Conservation (phyloP, 2,888 invertebrate genomes). For the Dolomedes plantarius region DNA sequence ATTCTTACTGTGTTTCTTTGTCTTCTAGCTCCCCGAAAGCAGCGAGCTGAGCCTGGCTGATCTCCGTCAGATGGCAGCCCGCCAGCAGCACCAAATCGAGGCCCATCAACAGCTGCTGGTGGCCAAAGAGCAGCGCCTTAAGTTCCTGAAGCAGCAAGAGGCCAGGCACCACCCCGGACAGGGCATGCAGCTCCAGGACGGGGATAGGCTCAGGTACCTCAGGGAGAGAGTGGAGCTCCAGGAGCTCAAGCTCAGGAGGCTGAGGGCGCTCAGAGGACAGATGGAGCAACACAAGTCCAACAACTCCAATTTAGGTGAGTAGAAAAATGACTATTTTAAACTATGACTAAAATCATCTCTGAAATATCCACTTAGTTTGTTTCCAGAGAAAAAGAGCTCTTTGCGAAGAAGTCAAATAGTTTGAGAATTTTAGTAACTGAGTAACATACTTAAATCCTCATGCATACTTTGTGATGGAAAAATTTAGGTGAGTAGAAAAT, state of each 20-base stretch:
- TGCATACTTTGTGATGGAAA: too few species aligned
- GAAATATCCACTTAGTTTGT: too few species aligned
- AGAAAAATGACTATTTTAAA: too few species aligned
- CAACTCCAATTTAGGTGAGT: conserved; percentile 75
- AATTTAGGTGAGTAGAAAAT: too few species aligned
- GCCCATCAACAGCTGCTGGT: conserved; percentile 91
- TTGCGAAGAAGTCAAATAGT: too few species aligned
- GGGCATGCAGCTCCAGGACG: conserved; percentile 83
- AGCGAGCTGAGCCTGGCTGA: conserved; percentile 79
- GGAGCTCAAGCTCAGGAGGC: conserved; percentile 92
- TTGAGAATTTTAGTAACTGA: too few species aligned
- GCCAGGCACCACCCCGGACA: conserved; percentile 79
- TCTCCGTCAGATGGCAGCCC: conserved; percentile 97
- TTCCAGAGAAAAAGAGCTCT: too few species aligned
- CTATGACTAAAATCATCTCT: too few species aligned
- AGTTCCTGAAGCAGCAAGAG: conserved; percentile 96
- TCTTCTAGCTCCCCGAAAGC: conserved; percentile 64
- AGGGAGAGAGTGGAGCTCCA: conserved; percentile 95
- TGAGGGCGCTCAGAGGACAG: conserved; percentile 94
- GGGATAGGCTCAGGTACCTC: conserved; percentile 89
- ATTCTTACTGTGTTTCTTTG: too few species aligned
- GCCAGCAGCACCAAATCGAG: conserved; percentile 98
- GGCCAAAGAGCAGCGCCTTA: conserved; percentile 93
- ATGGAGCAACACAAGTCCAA: conserved; percentile 94
- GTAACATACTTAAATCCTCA: too few species aligned